Evolutionary conservation across 2,888 invertebrate species (phyloP).

Genomic region (Heliconius sara): DNA sequence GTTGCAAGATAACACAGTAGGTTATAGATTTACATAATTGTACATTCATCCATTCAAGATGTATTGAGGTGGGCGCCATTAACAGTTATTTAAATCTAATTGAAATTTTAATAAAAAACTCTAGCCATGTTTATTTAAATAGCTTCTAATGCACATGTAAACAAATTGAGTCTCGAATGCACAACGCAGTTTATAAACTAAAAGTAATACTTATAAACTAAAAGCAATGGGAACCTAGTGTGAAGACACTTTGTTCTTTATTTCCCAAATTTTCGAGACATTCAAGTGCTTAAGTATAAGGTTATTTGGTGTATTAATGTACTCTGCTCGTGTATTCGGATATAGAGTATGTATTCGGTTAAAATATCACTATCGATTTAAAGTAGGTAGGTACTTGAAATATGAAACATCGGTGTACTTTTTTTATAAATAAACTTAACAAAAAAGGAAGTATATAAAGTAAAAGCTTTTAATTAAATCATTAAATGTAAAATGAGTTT

Average conservation of each 20-base stretch:
- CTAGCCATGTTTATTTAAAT: conserved; percentile 23
- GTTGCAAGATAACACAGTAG: conserved; percentile 58
- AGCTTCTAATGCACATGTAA: neutral
- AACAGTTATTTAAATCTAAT: conserved; percentile 41
- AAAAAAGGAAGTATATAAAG: no score
- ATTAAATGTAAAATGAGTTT: no score
- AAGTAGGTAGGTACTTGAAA: no score
- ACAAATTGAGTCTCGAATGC: neutral
- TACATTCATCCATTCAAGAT: conserved; percentile 55
- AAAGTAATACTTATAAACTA: neutral
- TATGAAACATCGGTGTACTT: no score
- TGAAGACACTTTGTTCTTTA: neutral
- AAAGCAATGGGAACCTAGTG: no score
- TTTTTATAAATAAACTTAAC: no score
- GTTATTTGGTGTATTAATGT: neutral
- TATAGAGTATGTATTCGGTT: no score
- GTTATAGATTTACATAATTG: conserved; percentile 55
- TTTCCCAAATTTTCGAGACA: no score
- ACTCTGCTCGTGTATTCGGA: neutral
- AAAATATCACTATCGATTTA: no score
- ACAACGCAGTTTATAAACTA: neutral
- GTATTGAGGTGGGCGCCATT: conserved; percentile 47
- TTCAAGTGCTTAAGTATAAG: no score
- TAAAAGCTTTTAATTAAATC: no score
- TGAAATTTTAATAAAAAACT: conserved; percentile 33